Conservation (phyloP, 2,113 vertebrate species). For the Cervus canadensis region DNA sequence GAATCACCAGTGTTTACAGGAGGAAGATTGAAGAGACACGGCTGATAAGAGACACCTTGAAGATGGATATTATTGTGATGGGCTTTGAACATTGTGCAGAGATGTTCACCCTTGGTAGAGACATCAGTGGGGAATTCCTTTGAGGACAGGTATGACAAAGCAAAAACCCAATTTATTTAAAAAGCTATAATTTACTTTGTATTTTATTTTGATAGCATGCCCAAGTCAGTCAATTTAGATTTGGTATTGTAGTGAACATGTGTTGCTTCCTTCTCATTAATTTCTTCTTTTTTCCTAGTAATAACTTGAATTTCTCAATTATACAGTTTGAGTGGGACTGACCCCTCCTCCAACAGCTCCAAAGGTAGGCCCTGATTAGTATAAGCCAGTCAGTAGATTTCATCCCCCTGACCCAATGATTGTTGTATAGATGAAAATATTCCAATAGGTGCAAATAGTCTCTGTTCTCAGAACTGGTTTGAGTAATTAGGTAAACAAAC, state of each 20-base stretch:
- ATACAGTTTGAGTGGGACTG: background rate
- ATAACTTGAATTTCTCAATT: background rate
- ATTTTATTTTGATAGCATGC: slow-evolving; percentile 91
- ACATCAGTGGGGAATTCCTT: background rate
- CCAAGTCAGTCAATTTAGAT: slow-evolving; percentile 91
- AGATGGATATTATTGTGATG: background rate
- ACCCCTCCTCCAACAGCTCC: background rate
- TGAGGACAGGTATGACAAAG: slow-evolving; percentile 76
- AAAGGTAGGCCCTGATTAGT: background rate
- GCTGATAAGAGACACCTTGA: background rate
- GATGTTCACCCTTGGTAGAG: background rate
- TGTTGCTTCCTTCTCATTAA: background rate
- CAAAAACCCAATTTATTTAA: slow-evolving; percentile 90
- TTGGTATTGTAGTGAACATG: slow-evolving; percentile 82
- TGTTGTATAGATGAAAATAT: background rate
- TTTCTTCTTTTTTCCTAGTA: background rate
- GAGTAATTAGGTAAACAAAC: background rate
- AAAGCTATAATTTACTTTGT: slow-evolving; percentile 92
- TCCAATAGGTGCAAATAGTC: background rate
- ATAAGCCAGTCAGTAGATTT: background rate
- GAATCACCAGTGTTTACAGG: background rate
- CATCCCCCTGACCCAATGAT: background rate
- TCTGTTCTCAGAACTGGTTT: background rate
- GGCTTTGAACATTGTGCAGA: background rate
- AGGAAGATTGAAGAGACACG: background rate